Base-by-base conservation (phyloP, 2,113 vertebrate genomes). In the Ctenomys sociabilis region DNA sequence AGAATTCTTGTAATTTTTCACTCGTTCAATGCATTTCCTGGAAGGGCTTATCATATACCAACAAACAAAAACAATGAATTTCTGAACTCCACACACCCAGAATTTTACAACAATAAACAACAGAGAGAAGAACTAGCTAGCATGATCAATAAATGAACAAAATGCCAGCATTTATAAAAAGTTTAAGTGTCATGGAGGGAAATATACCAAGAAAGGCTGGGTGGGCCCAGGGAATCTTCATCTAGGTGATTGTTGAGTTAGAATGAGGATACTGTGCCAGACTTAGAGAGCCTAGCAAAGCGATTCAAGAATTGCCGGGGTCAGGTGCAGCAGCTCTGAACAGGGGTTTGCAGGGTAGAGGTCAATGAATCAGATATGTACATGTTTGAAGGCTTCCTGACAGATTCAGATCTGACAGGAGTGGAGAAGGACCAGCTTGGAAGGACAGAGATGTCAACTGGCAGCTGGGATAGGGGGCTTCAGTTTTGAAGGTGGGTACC, bases 81-180 rank as follows among this genome's bases (percentile, higher is more conserved):
- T 28, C n/a, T 0, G 3, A 9, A 52, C 21, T 49, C 45, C 14
- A 10, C 2, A 5, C 0, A 85, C 21, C 37, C 82, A 26, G 2
- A 32, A 35, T 28, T 57, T 57, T 24, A 57, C 7, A 40, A 35
- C 64, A 26, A 3, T 5, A 54, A 84, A 37, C 24, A 72, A 14
- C 40, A 86, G 10, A 12, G 40, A 81, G n/a, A 80, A 30, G 8
- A 78, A 45, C 19, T 54, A 40, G 10, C 32, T 8, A 49, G 9
- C 10, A 49, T 32, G 28, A 66, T 5, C 45, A 77, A 24, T 40
- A 64, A 70, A 21, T 49, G 32, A 91, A 30, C 6, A 35, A 26
- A 43, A 5, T 19, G 26, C 2, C 0, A 19, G 0, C 10, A 11
- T 10, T 12, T 30, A 10, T 16, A n/a, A 30, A 72, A 64, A 40